A percentile compares a stretch with the other conserved stretches of the same genome.
These are phyloP conservation scores for Brachypteracias leptosomus DNA, from an alignment of 2,113 vertebrate species.

Conservation along the genomic window DNA sequence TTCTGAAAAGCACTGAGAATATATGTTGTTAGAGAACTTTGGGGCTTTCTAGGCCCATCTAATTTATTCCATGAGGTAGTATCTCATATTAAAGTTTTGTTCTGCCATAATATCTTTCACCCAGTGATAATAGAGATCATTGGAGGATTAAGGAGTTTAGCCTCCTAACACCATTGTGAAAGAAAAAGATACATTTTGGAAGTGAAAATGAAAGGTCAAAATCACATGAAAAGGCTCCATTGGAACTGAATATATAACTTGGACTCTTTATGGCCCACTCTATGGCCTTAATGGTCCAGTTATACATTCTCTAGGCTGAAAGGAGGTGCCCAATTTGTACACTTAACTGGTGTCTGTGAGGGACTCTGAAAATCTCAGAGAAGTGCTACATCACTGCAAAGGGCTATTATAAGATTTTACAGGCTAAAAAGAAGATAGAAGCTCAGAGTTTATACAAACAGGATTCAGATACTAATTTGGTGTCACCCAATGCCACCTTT, in stretches of 20 bases:
- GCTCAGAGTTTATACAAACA: not conserved
- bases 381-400: not conserved
- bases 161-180: not conserved
- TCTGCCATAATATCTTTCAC: not conserved
- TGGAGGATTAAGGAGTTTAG: not conserved
- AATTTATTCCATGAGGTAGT: not conserved
- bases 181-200: not conserved
- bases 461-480: not conserved
- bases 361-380: not conserved
- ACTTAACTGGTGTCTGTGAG: not conserved
- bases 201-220: not conserved
- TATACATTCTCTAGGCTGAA: not conserved
- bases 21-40: not conserved
- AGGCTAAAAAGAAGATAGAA: not conserved
- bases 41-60: not conserved
- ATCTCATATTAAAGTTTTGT: not conserved
- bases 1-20: not conserved
- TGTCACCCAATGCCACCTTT: not conserved
- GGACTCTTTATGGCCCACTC: not conserved
- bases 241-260: not conserved
- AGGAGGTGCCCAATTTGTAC: not conserved
- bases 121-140: not conserved
- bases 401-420: not conserved
- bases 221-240: not conserved
- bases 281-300: not conserved